Conservation (phyloP, 2,113 vertebrate species). For the Bothrops jararaca region DNA sequence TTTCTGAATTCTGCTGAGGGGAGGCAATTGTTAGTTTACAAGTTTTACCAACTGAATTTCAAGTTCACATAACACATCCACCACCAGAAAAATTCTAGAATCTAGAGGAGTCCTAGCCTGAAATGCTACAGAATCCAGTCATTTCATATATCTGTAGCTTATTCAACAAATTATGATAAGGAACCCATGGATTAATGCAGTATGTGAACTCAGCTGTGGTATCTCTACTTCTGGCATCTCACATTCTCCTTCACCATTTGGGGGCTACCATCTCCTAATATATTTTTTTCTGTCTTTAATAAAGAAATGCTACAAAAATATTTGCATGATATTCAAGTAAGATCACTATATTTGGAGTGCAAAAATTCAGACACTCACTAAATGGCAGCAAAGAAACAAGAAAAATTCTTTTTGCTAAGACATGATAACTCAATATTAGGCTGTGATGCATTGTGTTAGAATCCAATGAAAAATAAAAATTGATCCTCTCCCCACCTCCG, state of each 20-base stretch:
- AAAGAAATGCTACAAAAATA: not conserved
- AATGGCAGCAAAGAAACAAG: not conserved
- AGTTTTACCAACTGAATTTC: not conserved
- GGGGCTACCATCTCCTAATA: not conserved
- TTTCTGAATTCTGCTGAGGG: not conserved
- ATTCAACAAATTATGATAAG: not conserved
- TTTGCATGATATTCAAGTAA: not conserved
- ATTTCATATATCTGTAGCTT: not conserved
- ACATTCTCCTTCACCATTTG: not conserved
- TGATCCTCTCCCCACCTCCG: not conserved
- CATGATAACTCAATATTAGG: not conserved
- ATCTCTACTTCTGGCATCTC: not conserved
- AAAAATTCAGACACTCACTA: not conserved
- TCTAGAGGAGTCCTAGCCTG: not conserved
- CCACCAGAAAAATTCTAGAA: not conserved
- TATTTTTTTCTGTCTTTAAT: not conserved
- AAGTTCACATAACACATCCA: not conserved
- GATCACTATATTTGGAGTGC: not conserved
- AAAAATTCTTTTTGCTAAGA: too few relatives aligned
- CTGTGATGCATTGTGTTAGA: not conserved
- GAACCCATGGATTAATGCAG: not conserved
- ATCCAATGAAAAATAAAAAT: not conserved
- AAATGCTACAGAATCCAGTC: not conserved
- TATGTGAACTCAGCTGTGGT: not conserved
- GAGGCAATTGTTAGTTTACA: not conserved